Conservation (phyloP, 1,140 invertebrate species). For the Helicoverpa zea region DNA sequence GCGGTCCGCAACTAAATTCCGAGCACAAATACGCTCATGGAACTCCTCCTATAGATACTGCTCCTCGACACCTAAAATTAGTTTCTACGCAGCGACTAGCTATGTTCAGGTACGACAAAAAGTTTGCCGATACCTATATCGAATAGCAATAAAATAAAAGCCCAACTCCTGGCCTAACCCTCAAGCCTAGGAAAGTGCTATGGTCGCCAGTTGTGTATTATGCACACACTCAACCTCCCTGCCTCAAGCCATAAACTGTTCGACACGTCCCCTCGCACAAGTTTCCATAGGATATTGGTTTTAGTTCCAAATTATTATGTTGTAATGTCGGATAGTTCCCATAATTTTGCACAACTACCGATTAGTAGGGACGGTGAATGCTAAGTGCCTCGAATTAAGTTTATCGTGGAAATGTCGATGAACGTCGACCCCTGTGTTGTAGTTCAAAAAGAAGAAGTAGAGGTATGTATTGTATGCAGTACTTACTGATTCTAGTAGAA, state of each 20-base stretch:
- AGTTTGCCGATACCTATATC: no score
- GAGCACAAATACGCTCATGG: no score
- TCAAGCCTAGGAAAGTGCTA: constrained; percentile 50
- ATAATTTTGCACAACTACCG: background rate
- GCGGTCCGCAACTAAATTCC: no score
- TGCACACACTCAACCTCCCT: constrained; percentile 40
- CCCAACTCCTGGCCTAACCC: constrained; percentile 23
- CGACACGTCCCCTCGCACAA: constrained; percentile 39
- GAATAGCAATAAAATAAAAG: background rate
- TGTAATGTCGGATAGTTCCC: constrained; percentile 3
- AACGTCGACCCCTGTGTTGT: no score
- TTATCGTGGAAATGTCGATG: background rate
- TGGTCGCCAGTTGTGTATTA: constrained; percentile 47
- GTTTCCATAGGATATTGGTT: constrained; percentile 51
- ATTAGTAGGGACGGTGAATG: background rate
- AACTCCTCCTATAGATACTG: no score
- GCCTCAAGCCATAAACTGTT: constrained; percentile 47
- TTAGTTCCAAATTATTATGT: constrained; percentile 44
- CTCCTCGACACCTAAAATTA: no score
- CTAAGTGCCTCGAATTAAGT: background rate
- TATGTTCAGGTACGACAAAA: no score
- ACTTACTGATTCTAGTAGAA: no score
- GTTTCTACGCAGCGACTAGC: no score
- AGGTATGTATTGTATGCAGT: no score
- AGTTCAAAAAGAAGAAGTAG: no score